Evolutionary conservation across 2,888 invertebrate species (phyloP).

Genomic region (Napeogenes sylphis): DNA sequence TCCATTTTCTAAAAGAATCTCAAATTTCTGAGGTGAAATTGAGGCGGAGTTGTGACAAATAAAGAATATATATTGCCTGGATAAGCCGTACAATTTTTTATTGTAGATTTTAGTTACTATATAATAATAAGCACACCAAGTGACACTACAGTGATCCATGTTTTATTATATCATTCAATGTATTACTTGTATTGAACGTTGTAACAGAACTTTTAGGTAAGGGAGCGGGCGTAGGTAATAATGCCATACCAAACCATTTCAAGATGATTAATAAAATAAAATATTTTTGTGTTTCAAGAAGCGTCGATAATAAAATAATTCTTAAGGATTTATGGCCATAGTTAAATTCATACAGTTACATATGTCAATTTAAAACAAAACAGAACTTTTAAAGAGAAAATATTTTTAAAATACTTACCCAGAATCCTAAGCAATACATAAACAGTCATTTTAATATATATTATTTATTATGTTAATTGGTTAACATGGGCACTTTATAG

Average conservation of each 20-base stretch:
- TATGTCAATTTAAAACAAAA: too few relatives aligned
- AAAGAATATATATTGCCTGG: slow-evolving; percentile 20
- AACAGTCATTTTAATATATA: too few relatives aligned
- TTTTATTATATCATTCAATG: slow-evolving; percentile 49
- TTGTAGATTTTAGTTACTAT: too few relatives aligned
- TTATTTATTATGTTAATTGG: too few relatives aligned
- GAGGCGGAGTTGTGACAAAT: slow-evolving; percentile 35
- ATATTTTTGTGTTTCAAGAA: too few relatives aligned
- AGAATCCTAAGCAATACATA: too few relatives aligned
- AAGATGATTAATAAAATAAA: not conserved
- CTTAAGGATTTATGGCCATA: too few relatives aligned
- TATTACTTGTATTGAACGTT: slow-evolving; percentile 62
- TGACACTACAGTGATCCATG: slow-evolving; percentile 11
- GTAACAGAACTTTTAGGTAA: slow-evolving; percentile 33
- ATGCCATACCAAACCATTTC: not conserved
- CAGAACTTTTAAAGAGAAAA: too few relatives aligned
- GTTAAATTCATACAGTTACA: too few relatives aligned
- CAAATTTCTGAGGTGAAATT: slow-evolving; percentile 48
- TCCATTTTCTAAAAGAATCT: slow-evolving; percentile 58
- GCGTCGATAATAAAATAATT: too few relatives aligned
- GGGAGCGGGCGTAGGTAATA: slow-evolving; percentile 35
- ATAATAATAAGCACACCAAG: slow-evolving; percentile 5
- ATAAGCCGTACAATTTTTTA: slow-evolving; percentile 13
- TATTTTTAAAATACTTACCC: too few relatives aligned
- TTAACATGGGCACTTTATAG: too few relatives aligned